phyloP scores from a whole-genome alignment of 2,888 invertebrate genomes.

The Andrena minutula region DNA sequence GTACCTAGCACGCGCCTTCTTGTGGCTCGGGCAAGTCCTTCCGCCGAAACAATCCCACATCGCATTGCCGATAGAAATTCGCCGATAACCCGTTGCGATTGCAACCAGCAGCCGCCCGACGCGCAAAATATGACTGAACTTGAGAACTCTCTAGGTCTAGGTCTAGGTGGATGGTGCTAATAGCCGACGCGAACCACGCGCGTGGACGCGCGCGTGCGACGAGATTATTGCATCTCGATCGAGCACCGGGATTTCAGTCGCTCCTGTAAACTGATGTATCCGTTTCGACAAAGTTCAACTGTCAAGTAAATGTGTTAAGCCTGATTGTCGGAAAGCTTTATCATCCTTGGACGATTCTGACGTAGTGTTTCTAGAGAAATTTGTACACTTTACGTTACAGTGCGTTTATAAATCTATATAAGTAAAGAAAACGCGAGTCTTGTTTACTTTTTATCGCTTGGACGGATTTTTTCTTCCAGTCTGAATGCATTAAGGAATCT shows the following conservation, averaged over 20 bases:
- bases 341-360: no score
- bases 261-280: not conserved
- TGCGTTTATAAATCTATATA: not conserved
- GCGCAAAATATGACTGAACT: slow-evolving; percentile 36
- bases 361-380: no score
- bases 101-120: slow-evolving; percentile 15
- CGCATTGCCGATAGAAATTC: slow-evolving; percentile 16
- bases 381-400: no score
- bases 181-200: slow-evolving; percentile 1
- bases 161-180: slow-evolving; percentile 47
- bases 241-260: not conserved
- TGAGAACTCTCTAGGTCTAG: slow-evolving; percentile 25
- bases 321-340: no score
- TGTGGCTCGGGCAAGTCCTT: slow-evolving; percentile 1
- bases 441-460: not conserved
- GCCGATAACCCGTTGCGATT: not conserved
- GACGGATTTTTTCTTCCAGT: no score
- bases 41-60: slow-evolving; percentile 55
- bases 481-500: slow-evolving; percentile 11
- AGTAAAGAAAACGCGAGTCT: not conserved
- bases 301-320: no score
- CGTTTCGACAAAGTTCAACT: not conserved
- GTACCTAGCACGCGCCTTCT: slow-evolving; percentile 37
- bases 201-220: no score
- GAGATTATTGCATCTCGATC: not conserved